A percentile compares a stretch with the other conserved stretches of the same genome.
Conservation (phyloP, 1,140 invertebrate genomes). For the Grapholita molesta region DNA sequence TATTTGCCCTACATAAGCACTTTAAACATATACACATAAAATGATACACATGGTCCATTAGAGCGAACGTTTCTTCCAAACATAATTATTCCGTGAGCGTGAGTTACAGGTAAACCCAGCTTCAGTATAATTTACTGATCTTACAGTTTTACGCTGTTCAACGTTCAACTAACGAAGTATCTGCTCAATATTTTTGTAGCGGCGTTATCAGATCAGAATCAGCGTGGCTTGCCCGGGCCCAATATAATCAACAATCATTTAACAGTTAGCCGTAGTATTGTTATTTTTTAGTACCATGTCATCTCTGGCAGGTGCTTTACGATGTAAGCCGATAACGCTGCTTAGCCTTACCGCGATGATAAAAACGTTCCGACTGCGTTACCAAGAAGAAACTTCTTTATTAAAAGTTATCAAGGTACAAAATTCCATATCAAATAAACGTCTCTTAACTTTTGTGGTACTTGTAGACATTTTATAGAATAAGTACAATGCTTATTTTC, state of each 20-base stretch:
- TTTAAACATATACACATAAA: no score
- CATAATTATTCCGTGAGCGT: no score
- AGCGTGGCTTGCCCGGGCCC: conserved; percentile 60
- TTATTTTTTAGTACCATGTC: conserved; percentile 54
- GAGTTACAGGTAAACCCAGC: no score
- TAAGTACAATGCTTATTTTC: not conserved
- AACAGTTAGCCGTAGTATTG: conserved; percentile 64
- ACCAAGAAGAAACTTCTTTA: not conserved
- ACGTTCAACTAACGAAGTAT: conserved; percentile 28
- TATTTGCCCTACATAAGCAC: no score
- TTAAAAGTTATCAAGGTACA: not conserved
- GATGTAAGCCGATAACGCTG: conserved; percentile 22
- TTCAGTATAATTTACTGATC: not conserved
- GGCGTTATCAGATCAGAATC: conserved; percentile 63
- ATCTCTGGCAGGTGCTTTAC: conserved; percentile 61
- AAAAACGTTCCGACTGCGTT: not conserved
- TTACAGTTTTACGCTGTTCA: not conserved
- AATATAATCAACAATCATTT: conserved; percentile 51
- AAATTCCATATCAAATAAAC: not conserved
- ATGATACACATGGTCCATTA: no score
- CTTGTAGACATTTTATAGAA: not conserved
- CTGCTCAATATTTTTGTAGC: conserved; percentile 68
- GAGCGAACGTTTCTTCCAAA: no score
- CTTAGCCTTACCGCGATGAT: not conserved
- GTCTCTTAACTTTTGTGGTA: not conserved